A percentile compares a stretch with the other conserved stretches of the same genome.
Evolutionary conservation across 2,888 invertebrate species (phyloP).

Genomic region (Plutella xylostella): DNA sequence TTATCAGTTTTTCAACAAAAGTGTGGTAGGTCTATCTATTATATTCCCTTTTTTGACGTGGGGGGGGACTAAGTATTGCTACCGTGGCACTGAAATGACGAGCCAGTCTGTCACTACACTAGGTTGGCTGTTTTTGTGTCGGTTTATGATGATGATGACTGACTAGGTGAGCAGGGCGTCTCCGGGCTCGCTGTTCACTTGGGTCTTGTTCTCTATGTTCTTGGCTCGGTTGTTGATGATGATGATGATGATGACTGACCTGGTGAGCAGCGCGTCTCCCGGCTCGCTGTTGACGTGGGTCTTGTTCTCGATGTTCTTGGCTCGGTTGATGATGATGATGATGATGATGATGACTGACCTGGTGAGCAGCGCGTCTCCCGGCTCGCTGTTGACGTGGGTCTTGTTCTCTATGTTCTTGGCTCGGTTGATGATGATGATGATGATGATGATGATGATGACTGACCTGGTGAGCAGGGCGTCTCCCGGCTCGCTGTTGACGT

Average conservation of each 20-base stretch:
- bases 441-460: too few relatives aligned
- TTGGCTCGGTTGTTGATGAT: conserved; percentile 90
- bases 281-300: conserved; percentile 98
- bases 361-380: conserved; percentile 94
- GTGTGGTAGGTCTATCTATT: too few relatives aligned
- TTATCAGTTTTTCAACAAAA: too few relatives aligned
- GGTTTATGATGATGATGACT: too few relatives aligned
- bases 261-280: conserved; percentile 93
- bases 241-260: conserved; percentile 35
- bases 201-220: conserved; percentile 94
- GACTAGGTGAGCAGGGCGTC: conserved; percentile 91
- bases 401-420: conserved; percentile 98
- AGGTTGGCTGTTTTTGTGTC: too few relatives aligned
- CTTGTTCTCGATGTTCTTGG: conserved; percentile 97
- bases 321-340: too few relatives aligned
- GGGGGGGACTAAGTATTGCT: too few relatives aligned
- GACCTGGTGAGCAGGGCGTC: conserved; percentile 91
- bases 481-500: conserved; percentile 97
- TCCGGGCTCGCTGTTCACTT: conserved; percentile 97
- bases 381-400: conserved; percentile 96
- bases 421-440: too few relatives aligned
- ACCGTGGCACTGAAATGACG: too few relatives aligned
- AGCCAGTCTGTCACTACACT: too few relatives aligned
- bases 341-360: conserved; percentile 69
- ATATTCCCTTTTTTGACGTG: too few relatives aligned